Base-by-base conservation (phyloP, 2,888 invertebrate genomes). In the Megamerina dolium region DNA sequence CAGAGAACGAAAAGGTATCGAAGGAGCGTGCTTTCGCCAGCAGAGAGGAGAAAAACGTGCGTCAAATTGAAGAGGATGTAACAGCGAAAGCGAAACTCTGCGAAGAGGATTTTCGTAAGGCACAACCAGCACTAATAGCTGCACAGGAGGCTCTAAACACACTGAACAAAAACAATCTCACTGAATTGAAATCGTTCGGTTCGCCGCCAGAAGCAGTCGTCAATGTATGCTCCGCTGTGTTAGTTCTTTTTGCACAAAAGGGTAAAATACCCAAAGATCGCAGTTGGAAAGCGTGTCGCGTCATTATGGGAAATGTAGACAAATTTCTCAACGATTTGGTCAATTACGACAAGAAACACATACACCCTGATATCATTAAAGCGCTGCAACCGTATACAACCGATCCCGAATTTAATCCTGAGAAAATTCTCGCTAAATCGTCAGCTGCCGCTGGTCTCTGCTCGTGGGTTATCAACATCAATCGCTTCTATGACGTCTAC, bases 121-220 rank as follows among this genome's bases (percentile, higher is more conserved):
- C 95, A 1, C 91, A 94, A 68, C 95, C 95, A 0, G 93, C 93
- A 1, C 72, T 95, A 18, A 63, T 83, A 16, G 92, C 92, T 10
- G 94, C 95, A 0, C 86, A 89, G 63, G 90, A 85, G 57, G 94
- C 95, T 8, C 72, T 95, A 37, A 87, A 94, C 63, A 94, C 94
- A 0, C 72, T 95, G 18, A 93, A 95, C 64, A 95, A 95, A 74
- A 85, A 82, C 61, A 95, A 95, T 68, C 72, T 95, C 52, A 94
- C 94, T 0, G 95, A 96, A 73, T 71, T 95, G 63, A 94, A 94
- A 66, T 91, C 94, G 0, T 94, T 95, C 67, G 90, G 91, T 1
- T 82, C 89, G 4, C 95, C 95, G 4, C 91, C 92, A 1, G 82
- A 83, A 31, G 89, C 90, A 41, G 94, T 94, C 0, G 84, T 87